Evolutionary conservation across 2,113 vertebrate species (phyloP).

Genomic region (Columbina picui): DNA sequence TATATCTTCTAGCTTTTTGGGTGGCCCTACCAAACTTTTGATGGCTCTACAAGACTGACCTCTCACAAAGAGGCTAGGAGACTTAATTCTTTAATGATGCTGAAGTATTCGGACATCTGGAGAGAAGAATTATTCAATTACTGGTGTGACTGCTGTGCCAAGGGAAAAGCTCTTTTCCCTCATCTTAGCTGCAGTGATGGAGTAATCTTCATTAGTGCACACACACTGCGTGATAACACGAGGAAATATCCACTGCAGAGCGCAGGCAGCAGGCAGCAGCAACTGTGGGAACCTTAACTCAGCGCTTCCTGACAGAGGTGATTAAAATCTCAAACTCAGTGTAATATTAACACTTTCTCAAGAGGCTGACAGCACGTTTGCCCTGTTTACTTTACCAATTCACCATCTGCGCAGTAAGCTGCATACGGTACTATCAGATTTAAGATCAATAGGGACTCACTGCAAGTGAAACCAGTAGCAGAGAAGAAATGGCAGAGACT

Average conservation of each 20-base stretch:
- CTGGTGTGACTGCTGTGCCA: not conserved
- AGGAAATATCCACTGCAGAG: slow-evolving; percentile 48
- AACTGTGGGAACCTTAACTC: slow-evolving; percentile 68
- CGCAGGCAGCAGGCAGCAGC: slow-evolving; percentile 29
- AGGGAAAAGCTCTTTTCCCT: slow-evolving; percentile 52
- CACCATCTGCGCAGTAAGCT: not conserved
- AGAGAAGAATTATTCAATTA: slow-evolving; percentile 55
- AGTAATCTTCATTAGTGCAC: not conserved
- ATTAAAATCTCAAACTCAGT: slow-evolving; percentile 69
- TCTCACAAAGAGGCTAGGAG: not conserved
- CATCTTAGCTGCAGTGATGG: slow-evolving; percentile 1
- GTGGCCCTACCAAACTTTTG: slow-evolving; percentile 6
- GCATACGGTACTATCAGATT: not conserved
- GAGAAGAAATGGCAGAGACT: not conserved
- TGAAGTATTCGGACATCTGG: slow-evolving; percentile 43
- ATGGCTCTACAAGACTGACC: not conserved
- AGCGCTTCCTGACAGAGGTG: slow-evolving; percentile 66
- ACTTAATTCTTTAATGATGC: slow-evolving; percentile 37
- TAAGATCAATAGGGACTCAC: not conserved
- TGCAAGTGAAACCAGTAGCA: not conserved
- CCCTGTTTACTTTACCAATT: slow-evolving; percentile 48
- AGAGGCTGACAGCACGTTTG: slow-evolving; percentile 38
- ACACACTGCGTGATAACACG: not conserved
- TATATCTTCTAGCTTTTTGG: not conserved
- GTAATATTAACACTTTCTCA: slow-evolving; percentile 70